Evolutionary conservation across 2,113 vertebrate genomes (phyloP).

Genomic region (Cyphomyrus plagiostoma): DNA sequence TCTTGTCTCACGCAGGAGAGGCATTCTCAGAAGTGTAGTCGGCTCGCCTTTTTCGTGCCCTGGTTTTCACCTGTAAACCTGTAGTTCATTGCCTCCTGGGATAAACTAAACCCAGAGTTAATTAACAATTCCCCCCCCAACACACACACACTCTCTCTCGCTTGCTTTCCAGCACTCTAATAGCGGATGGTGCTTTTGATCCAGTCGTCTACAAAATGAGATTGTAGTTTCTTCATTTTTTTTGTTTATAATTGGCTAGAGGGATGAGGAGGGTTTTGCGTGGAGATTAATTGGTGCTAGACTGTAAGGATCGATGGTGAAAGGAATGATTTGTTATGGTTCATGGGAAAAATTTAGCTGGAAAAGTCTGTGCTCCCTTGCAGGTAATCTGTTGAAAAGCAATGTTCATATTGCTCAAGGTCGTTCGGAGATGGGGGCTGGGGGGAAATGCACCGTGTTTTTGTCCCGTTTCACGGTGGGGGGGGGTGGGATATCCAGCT

Average conservation of each 20-base stretch:
- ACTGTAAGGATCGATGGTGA: not conserved
- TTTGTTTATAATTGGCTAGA: slow-evolving; percentile 1
- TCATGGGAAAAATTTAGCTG: not conserved
- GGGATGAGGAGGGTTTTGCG: not conserved
- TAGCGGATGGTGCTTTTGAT: not conserved
- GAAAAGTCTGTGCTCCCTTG: not conserved
- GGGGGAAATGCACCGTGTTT: slow-evolving; percentile 4
- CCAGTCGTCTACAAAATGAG: not conserved
- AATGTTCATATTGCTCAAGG: not conserved
- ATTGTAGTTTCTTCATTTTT: not conserved
- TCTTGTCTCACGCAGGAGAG: not conserved
- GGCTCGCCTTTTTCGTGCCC: not conserved
- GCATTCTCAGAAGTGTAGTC: not conserved
- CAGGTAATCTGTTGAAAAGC: not conserved
- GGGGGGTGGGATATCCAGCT: not conserved
- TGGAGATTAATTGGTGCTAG: not conserved
- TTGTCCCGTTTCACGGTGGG: slow-evolving; percentile 20
- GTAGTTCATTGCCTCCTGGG: not conserved
- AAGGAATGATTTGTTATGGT: not conserved
- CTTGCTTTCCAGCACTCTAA: not conserved
- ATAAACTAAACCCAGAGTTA: not conserved
- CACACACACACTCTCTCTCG: not conserved
- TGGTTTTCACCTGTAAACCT: not conserved
- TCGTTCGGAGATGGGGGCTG: not conserved
- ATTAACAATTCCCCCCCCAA: not conserved